Base-by-base conservation (phyloP, 2,113 vertebrate species). In the Onychostruthus taczanowskii region DNA sequence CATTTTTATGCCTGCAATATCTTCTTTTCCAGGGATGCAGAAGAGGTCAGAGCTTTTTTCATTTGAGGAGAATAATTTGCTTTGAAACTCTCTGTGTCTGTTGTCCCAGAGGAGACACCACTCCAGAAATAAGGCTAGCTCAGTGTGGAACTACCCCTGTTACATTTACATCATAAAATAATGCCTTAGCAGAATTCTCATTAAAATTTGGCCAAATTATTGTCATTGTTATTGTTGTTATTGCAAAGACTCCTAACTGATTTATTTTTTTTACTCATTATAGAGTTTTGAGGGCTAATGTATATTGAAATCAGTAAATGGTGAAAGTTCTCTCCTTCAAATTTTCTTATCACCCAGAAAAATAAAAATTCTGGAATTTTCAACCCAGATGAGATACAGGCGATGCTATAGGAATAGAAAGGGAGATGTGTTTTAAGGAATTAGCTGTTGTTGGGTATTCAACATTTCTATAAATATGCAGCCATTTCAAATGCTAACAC, bases 141-240 rank as follows among this genome's bases (percentile, higher is more conserved):
- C 37, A 26, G 4, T 53, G 27, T 43, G 24, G 56, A 93, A 47
- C 4, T 10, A 59, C 4, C 6, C 11, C 11, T 56, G 7, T 31
- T 73, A 43, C 3, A 26, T 26, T 53, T 69, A 44, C 13, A 14
- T 26, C 7, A 69, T 44, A 6, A 88, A 93, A 76, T 1, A 2
- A 50, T 37, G 33, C 3, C 16, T 77, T 77, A 66, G 9, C 16
- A 43, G 9, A 24, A 77, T 56, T 56, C 16, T 47, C 11, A 69
- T 64, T 61, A 39, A 76, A 83, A 89, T 86, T 64, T 80, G 39
- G 21, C 33, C 16, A 80, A 80, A 44, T 58, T 56, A 33, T 44
- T 6, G 10, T 46, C 4, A 1, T 24, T 1, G 1, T 35, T 39
- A 3, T 5, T 56, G 4, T 53, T 49, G 17, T 13, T 55, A 35